These are phyloP conservation scores for Platycheirus rosarum DNA, from an alignment of 2,888 invertebrate genomes.

Conservation along the genomic window DNA sequence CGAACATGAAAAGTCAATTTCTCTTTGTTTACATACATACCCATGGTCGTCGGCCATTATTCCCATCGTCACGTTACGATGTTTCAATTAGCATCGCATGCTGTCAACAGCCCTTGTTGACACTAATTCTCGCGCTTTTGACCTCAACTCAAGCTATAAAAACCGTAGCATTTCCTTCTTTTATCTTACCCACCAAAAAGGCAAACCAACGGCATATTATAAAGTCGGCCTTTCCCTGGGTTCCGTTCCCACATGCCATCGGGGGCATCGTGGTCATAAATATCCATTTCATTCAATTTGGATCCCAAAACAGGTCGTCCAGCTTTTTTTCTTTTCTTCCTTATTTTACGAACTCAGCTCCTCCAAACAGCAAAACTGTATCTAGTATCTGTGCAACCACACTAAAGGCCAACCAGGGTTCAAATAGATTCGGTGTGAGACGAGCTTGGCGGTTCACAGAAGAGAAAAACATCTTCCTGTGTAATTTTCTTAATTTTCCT, in stretches of 20 bases:
- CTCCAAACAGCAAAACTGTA: slow-evolving; percentile 17
- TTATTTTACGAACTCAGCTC: not conserved
- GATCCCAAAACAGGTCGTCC: slow-evolving; percentile 69
- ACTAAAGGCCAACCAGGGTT: slow-evolving; percentile 66
- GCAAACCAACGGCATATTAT: slow-evolving; percentile 22
- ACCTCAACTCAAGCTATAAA: slow-evolving; percentile 49
- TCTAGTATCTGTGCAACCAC: slow-evolving; percentile 37
- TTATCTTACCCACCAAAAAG: not conserved
- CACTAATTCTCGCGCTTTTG: slow-evolving; percentile 71
- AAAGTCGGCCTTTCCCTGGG: slow-evolving; percentile 18
- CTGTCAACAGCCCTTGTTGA: slow-evolving; percentile 62
- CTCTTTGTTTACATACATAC: not conserved
- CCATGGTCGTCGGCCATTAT: slow-evolving; percentile 7
- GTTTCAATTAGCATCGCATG: slow-evolving; percentile 70
- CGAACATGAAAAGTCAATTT: slow-evolving; percentile 60
- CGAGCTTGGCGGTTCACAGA: slow-evolving; percentile 43
- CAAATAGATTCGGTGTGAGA: slow-evolving; percentile 72
- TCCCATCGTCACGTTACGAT: slow-evolving; percentile 51
- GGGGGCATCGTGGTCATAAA: slow-evolving; percentile 56
- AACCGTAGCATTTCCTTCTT: slow-evolving; percentile 31
- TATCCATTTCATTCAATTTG: slow-evolving; percentile 73
- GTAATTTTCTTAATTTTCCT: slow-evolving; percentile 73
- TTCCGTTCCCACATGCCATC: slow-evolving; percentile 67
- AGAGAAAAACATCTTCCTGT: slow-evolving; percentile 65
- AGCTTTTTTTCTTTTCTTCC: slow-evolving; percentile 15